Evolutionary conservation across 2,113 vertebrate genomes (phyloP), one percentile per base, ranked within the genome.

Genomic region (Hepsetus odoe): DNA sequence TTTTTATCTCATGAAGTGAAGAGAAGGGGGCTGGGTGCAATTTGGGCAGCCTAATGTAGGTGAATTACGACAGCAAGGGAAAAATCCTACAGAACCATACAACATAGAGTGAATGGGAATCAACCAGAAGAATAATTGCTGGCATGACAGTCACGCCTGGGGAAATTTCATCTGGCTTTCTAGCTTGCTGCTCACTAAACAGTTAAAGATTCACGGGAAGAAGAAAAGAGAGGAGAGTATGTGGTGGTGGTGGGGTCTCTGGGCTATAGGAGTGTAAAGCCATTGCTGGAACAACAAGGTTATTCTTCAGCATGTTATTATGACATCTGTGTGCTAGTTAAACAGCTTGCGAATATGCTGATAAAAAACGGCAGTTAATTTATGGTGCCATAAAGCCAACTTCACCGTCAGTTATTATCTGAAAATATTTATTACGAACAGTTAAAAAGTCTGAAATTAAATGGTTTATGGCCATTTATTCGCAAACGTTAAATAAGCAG

Each of bases 381-480:
- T 88, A 86, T 75, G 66, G 79, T 62, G 65, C 79, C 80, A 85
- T 86, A 88, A 88, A 88, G 79, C 71, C 80, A 73, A 84, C 80
- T 85, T 85, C 83, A 86, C 84, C 85, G 86, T 86, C 85, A 86
- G 83, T 88, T 88, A 88, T 86, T 85, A 86, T 88, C 82, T 86
- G 80, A 84, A 86, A 85, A 85, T 86, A 85, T 88, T 88, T 88
- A 88, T 85, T 84, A 80, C 79, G 30, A 33, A 84, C 78, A 76
- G 83, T 88, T 88, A 86, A 86, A 86, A 86, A 83, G 85, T 78
- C 84, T 82, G 84, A 84, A 88, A 84, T 88, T 81, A 88, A 88
- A 88, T 84, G 83, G 66, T 88, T 88, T 88, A 86, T 85, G 80
- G 82, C 82, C 85, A 72, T 88, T 88, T 88, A 85, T 88, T 86